Conservation (phyloP, 2,888 invertebrate species). For the Clivina fossor region DNA sequence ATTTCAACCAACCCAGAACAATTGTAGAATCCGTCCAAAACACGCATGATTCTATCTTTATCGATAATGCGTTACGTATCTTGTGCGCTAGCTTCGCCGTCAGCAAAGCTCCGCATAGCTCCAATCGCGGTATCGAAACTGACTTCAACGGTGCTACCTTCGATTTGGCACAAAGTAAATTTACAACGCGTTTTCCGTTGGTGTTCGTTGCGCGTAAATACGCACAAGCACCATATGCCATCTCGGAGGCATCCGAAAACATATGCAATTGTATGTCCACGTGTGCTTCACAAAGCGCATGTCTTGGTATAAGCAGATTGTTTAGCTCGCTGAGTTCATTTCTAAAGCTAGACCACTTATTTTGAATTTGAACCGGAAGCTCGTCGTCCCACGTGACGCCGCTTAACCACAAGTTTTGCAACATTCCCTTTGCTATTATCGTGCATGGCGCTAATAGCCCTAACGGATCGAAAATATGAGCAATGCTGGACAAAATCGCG, state of each 20-base stretch:
- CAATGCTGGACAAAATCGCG: conserved; percentile 34
- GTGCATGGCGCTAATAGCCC: conserved; percentile 38
- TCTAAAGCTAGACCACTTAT: conserved; percentile 33
- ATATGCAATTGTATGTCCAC: too few species aligned
- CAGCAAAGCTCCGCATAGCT: conserved; percentile 36
- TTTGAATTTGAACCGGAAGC: conserved; percentile 23
- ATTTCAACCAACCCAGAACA: conserved; percentile 36
- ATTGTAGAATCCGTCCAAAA: conserved; percentile 40
- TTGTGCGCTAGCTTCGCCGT: conserved; percentile 30
- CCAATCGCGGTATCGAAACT: conserved; percentile 38
- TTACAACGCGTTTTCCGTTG: too few species aligned
- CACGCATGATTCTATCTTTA: conserved; percentile 3
- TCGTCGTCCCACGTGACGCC: conserved; percentile 40
- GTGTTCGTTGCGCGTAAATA: too few species aligned
- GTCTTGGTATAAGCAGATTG: conserved; percentile 33
- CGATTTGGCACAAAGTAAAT: conserved; percentile 37
- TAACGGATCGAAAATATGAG: conserved; percentile 40
- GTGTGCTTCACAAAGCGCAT: conserved; percentile 8
- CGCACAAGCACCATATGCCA: too few species aligned
- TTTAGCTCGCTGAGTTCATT: conserved; percentile 13
- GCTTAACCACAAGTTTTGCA: conserved; percentile 39
- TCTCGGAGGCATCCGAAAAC: too few species aligned
- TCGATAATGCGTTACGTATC: too few species aligned
- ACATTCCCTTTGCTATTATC: conserved; percentile 37
- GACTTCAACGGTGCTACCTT: conserved; percentile 39